Evolutionary conservation across 2,888 invertebrate genomes (phyloP), one percentile per base, ranked within the genome.

Genomic region (Sarcophaga caerulescens): DNA sequence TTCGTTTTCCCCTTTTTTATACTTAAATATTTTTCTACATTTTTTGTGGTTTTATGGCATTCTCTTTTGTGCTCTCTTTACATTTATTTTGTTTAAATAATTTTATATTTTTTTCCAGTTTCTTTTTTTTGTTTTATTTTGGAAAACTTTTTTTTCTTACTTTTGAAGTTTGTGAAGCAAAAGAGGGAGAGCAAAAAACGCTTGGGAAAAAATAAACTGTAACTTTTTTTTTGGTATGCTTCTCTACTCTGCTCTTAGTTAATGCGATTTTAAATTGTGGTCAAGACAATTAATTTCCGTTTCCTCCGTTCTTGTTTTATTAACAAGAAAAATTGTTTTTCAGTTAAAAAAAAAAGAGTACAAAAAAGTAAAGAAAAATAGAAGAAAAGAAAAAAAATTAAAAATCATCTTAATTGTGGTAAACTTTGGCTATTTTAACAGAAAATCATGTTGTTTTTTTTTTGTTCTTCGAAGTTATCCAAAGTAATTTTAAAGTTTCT

Each of bases 241-340:
- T 35, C 35, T 35, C 35, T 85, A 62, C 66, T 81, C 66, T 71
- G 85, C 73, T 66, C 79, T 85, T 89, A 90, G 90, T 90, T 90
- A 90, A 90, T 90, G 89, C 89, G 89, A 89, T 90, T 90, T 88
- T 88, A 90, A 90, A 91, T 90, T 91, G 90, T 88, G 91, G 91
- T 91, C 90, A 91, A 89, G 89, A 89, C 90, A 90, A 90, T 91
- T 90, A 90, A 91, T 90, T 90, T 90, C 88, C 89, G 88, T 89
- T 90, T 91, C 89, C 69, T 74, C 19, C 25, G 66, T 81, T 74
- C 69, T 79, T 75, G 65, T 65, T 84, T 74, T 79, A 75, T 84
- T 79, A 84, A 79, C 69, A 79, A 75, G 75, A 59, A 84, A 84
- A 74, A 79, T 76, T 65, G 65, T 10, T 71, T 76, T 71, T 76